Base-by-base conservation (phyloP, 2,113 vertebrate species). In the Etheostoma spectabile region DNA sequence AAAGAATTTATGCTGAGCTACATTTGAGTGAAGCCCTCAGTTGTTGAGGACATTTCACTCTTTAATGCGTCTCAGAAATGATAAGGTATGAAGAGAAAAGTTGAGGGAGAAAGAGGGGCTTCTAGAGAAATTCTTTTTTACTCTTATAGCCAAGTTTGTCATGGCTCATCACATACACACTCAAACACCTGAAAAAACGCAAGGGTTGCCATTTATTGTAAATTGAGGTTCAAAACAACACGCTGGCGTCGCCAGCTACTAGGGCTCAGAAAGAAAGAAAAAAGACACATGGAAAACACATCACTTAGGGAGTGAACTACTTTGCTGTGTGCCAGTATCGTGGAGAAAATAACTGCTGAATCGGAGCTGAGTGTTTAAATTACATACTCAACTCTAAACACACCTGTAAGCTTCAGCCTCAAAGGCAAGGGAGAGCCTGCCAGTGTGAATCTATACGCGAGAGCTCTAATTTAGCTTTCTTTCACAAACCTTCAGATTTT, bases 331-430 rank as follows among this genome's bases (percentile, higher is more conserved):
- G 15, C 53, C 53, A 57, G 52, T 19, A 27, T 56, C 3, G n/a
- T 15, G 52, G 57, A 53, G 57, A 62, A 62, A 78, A 62, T 33
- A 33, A 45, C 22, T n/a, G 48, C 55, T 46, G 46, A 71, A 71
- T 18, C 1, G 0, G 33, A 45, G 55, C 30, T 0, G 3, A 15
- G 24, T 35, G 12, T 64, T 64, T 19, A 24, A 35, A 49, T 64
- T 1, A 64, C 67, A 24, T 8, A 2, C 27, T 64, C 15, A 21
- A 8, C 4, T 35, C 33, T 13, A 55, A 30, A 71, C 35, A 62
- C 16, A 16, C 16, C 65, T 71, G 35, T 27, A 57, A 51, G n/a
- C 59, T 55, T 21, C 38, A 45, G 35, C 35, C 69, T 65, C 6
- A 48, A 62, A 82, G 48, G 13, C 27, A 6, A 35, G 21, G 45